Base-by-base conservation (phyloP, 1,140 invertebrate genomes). In the Microplitis mediator region DNA sequence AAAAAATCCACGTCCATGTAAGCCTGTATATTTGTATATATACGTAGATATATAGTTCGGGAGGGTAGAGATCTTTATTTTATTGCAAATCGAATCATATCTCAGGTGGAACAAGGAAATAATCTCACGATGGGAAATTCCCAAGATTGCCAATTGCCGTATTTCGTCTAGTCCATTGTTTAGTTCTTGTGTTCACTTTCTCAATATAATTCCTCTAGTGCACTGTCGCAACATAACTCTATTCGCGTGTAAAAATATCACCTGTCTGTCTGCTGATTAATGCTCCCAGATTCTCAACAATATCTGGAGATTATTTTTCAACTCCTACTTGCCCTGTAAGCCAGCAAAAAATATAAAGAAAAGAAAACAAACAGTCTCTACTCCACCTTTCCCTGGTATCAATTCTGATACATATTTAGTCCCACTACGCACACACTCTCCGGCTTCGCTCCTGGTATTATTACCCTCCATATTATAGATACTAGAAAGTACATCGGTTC, bases 331-430 rank as follows among this genome's bases (percentile, higher is more conserved):
- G 63, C 39, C 51, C 23, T 4, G 14, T 65, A 9, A 2, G 51
- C 51, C 50, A 50, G 16, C 16, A 35, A 62, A 62, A 14, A 60
- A 60, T 3, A 31, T 2, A 31, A 31, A 23, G 2, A 23, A 23
- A 23, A 23, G 23, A 23, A 23, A 23, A 23, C 23, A 23, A 23
- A n/a, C n/a, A n/a, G n/a, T n/a, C 3, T 39, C 11, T 5, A 13
- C 65, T 67, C 65, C 65, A 67, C 65, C 65, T 67, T 67, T 67
- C 50, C 34, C 50, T 34, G 4, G 14, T 58, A 58, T 58, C 23
- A 6, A 45, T 11, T 11, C 39, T 45, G 39, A 45, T 45, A 45
- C 39, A 45, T 45, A 45, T 45, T 45, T 45, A 45, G 11, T 45
- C 0, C 3, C 5, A 9, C 11, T 45, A 45, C 39, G 39, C 39